These are phyloP conservation scores for Molanna angustata DNA, from an alignment of 2,888 invertebrate species.

Conservation along the genomic window DNA sequence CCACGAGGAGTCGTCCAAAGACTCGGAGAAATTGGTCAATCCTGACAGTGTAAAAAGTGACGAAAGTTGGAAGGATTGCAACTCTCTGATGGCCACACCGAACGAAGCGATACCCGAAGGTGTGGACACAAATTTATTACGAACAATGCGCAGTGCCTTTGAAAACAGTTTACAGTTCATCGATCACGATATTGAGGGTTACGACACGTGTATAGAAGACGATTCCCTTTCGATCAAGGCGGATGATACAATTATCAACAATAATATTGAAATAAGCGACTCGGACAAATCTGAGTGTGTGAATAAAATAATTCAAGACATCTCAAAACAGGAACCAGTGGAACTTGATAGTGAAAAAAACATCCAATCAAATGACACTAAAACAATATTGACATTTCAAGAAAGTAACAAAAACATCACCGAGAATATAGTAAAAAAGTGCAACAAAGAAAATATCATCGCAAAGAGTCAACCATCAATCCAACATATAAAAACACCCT, in stretches of 20 bases:
- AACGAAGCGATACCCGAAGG: slow-evolving; percentile 42
- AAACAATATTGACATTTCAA: neutral
- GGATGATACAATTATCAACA: slow-evolving; percentile 25
- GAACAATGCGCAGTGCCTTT: slow-evolving; percentile 44
- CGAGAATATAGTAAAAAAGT: neutral
- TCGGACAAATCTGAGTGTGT: slow-evolving; percentile 12
- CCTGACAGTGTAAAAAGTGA: slow-evolving; percentile 44
- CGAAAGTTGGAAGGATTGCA: slow-evolving; percentile 51
- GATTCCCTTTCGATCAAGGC: slow-evolving; percentile 43
- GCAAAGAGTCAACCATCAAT: neutral
- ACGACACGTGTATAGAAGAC: slow-evolving; percentile 63
- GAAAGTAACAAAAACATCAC: slow-evolving; percentile 6
- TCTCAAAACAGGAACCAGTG: neutral
- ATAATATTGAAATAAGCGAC: slow-evolving; percentile 20
- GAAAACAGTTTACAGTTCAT: slow-evolving; percentile 48
- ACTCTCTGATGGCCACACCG: slow-evolving; percentile 38
- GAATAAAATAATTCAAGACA: slow-evolving; percentile 4
- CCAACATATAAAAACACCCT: neutral
- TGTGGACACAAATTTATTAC: slow-evolving; percentile 40
- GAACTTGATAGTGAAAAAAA: slow-evolving; percentile 2
- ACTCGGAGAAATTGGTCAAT: slow-evolving; percentile 24
- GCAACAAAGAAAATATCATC: slow-evolving; percentile 2
- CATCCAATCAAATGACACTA: neutral
- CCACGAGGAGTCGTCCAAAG: slow-evolving; percentile 28
- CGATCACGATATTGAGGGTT: slow-evolving; percentile 55